phyloP scores from a whole-genome alignment of 2,797 vertebrate genomes.

The Acestrorhynchus altus region DNA sequence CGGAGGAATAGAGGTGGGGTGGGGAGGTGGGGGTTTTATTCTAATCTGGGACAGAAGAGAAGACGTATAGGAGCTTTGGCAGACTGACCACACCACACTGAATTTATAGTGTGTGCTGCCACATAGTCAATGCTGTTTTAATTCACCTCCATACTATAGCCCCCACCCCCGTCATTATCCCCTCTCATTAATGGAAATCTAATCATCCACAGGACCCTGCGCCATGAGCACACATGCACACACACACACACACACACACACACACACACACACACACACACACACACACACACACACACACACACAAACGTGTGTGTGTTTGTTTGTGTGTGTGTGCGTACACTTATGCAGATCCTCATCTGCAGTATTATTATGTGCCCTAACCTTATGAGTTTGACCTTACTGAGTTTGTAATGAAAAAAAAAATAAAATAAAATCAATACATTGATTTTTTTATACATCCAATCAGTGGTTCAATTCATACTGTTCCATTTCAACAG shows the following conservation, averaged over 20 bases:
- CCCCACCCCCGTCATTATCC: slow-evolving; percentile 64
- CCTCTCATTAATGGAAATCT: slow-evolving; percentile 66
- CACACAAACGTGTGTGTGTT: slow-evolving; percentile 38
- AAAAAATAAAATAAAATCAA: slow-evolving; percentile 64
- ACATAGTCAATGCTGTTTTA: slow-evolving; percentile 88
- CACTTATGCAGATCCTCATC: slow-evolving; percentile 45
- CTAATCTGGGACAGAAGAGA: slow-evolving; percentile 69
- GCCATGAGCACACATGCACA: slow-evolving; percentile 30
- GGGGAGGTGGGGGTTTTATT: slow-evolving; percentile 68
- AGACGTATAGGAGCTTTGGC: slow-evolving; percentile 80
- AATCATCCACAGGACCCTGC: slow-evolving; percentile 56
- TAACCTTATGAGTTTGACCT: slow-evolving; percentile 64
- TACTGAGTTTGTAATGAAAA: slow-evolving; percentile 63
- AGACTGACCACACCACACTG: slow-evolving; percentile 70
- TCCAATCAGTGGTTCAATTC: slow-evolving; percentile 16
- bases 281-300: slow-evolving; percentile 30
- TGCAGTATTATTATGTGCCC: slow-evolving; percentile 66
- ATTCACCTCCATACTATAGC: slow-evolving; percentile 75
- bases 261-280: slow-evolving; percentile 39
- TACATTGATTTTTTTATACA: slow-evolving; percentile 27
- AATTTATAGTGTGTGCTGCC: slow-evolving; percentile 85
- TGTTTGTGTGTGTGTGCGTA: slow-evolving; percentile 2
- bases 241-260: slow-evolving; percentile 31
- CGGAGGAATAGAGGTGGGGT: slow-evolving; percentile 38
- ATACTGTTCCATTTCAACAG: not conserved